Base-by-base conservation (phyloP, 1,140 invertebrate species). In the Scaptomyza montana region DNA sequence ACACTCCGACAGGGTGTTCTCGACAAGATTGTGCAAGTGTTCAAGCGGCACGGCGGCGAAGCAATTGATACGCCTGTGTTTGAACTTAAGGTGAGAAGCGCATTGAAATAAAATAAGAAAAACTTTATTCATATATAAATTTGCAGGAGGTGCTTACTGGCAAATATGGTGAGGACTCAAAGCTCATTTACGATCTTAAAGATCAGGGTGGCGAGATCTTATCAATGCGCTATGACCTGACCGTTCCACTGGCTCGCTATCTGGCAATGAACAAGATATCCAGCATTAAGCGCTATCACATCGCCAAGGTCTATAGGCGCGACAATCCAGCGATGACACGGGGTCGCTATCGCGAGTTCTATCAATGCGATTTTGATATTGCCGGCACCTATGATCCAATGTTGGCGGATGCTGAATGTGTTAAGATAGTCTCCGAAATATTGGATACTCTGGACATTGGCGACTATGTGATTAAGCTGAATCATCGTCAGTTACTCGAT, bases 361-460 rank as follows among this genome's bases (percentile, higher is more conserved):
- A 98, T 93, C 99, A 99, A 93, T 99, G 99, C 94, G 99, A 99
- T 95, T 99, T 99, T 93, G 99, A 99, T 92, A 99, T 99, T 80
- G 98, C 99, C 71, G 99, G 99, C 21, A 94, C 96, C 63, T 99
- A 98, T 91, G 98, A 99, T 93, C 93, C 95, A 0, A 99, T 99
- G 99, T 93, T 99, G 66, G 97, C 99, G 0, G 99, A 99, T 93
- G 96, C 96, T 2, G 99, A 99, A 93, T 99, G 99, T 92, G 94
- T 99, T 0, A 95, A 96, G 89, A 96, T 99, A 62, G 95, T 99
- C 0, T 93, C 94, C 49, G 98, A 99, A 93, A 97, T 99, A 51
- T 92, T 99, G 4, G 94, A 94, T 51, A 92, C 93, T 6, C 90
- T 99, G 3, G 93, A 99, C 55, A 93, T 99, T 57, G 98, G 97